phyloP scores from a whole-genome alignment of 2,888 invertebrate genomes.

The Xestia sexstrigata region DNA sequence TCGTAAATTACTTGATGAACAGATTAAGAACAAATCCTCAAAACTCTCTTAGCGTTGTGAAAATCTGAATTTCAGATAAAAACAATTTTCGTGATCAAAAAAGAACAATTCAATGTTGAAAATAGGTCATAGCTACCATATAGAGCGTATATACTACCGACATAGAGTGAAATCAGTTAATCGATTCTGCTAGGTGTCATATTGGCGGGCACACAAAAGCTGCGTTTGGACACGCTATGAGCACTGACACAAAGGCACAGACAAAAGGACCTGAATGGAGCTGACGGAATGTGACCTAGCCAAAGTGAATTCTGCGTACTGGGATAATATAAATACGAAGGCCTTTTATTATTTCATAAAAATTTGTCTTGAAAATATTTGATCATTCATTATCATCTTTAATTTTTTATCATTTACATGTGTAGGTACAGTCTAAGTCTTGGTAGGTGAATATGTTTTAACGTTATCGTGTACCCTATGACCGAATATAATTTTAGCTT shows the following conservation, averaged over 20 bases:
- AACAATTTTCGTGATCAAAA: not conserved
- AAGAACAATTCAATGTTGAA: constrained; percentile 8
- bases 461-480: constrained; percentile 47
- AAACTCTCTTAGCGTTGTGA: not conserved
- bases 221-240: constrained; percentile 77
- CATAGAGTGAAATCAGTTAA: constrained; percentile 75
- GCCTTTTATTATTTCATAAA: not conserved
- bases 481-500: constrained; percentile 36
- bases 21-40: constrained; percentile 10
- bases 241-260: constrained; percentile 77
- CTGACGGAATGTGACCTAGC: constrained; percentile 73
- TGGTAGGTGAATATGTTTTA: constrained; percentile 43
- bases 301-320: constrained; percentile 44
- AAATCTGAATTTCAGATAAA: not conserved
- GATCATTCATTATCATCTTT: constrained; percentile 10
- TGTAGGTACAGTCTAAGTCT: constrained; percentile 2
- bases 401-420: not conserved
- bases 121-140: constrained; percentile 31
- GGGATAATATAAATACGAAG: constrained; percentile 4
- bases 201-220: constrained; percentile 77
- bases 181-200: constrained; percentile 82
- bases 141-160: constrained; percentile 28
- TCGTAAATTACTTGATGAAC: constrained; percentile 40
- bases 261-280: constrained; percentile 76
- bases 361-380: not conserved